Percentiles rank a stretch among this genome's conserved stretches.
Evolutionary conservation across 1,140 invertebrate genomes (phyloP).

Genomic region (Pseudobourletiella spinata): DNA sequence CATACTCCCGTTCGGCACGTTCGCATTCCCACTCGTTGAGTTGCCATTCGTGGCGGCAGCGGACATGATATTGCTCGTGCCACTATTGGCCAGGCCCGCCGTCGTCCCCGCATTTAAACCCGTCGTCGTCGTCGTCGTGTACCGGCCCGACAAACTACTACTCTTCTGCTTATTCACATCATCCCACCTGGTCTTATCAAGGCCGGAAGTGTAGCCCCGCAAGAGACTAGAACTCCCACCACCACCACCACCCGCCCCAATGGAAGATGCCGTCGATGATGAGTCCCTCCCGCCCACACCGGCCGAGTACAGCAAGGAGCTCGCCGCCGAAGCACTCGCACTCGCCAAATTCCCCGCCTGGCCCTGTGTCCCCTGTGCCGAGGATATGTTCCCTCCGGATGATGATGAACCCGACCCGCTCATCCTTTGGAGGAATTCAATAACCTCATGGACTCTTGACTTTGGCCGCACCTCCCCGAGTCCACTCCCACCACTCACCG

Average conservation of each 20-base stretch:
- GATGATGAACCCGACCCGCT: neutral
- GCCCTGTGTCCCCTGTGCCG: constrained; percentile 8
- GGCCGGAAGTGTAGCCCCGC: neutral
- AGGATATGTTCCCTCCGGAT: constrained; percentile 1
- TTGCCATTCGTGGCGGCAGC: constrained; percentile 14
- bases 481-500: too few relatives aligned
- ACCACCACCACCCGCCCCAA: constrained; percentile 1
- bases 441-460: constrained; percentile 4
- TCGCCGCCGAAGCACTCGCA: constrained; percentile 22
- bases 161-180: constrained; percentile 29
- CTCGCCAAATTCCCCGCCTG: constrained; percentile 29
- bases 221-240: constrained; percentile 15
- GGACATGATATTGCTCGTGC: neutral
- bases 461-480: too few relatives aligned
- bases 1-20: constrained; percentile 11
- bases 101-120: neutral
- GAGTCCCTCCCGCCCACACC: neutral
- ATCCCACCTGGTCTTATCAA: constrained; percentile 29
- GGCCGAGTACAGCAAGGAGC: constrained; percentile 17
- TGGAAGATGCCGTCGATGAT: too few relatives aligned
- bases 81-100: neutral
- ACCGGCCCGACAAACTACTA: constrained; percentile 25
- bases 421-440: neutral
- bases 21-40: constrained; percentile 10
- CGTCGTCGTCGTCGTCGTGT: constrained; percentile 4